phyloP scores from a whole-genome alignment of 2,888 invertebrate genomes.

The Drosophila lutescens region DNA sequence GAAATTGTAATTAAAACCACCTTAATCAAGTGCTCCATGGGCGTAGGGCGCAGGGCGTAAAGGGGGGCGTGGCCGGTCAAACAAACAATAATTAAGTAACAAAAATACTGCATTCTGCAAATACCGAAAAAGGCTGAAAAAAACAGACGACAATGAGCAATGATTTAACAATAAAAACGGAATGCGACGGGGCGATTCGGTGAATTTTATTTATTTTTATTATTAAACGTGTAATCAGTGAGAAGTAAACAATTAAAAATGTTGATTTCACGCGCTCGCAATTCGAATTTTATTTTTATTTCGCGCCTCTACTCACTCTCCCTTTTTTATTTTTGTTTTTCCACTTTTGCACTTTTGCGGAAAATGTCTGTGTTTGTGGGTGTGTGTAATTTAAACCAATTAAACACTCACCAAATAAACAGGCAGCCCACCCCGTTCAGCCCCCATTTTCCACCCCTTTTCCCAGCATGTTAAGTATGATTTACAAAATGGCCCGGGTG shows the following conservation, averaged over 20 bases:
- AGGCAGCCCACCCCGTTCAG: conserved; percentile 27
- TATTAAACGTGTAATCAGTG: conserved; percentile 65
- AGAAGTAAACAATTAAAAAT: conserved; percentile 60
- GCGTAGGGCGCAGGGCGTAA: not conserved
- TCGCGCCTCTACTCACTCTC: not conserved
- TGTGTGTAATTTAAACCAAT: conserved; percentile 68
- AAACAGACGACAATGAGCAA: conserved; percentile 32
- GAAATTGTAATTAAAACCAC: conserved; percentile 54
- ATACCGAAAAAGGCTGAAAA: not conserved
- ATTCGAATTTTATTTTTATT: conserved; percentile 32
- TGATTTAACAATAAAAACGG: conserved; percentile 49
- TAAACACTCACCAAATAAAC: conserved; percentile 62
- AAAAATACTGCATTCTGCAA: conserved; percentile 34
- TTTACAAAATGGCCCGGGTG: conserved; percentile 47
- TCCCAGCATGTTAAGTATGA: conserved; percentile 34
- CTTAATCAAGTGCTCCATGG: conserved; percentile 53
- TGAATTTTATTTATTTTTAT: conserved; percentile 56
- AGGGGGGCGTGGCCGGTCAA: conserved; percentile 29
- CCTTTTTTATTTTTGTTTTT: no score
- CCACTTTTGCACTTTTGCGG: conserved; percentile 5
- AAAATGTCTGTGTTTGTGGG: conserved; percentile 11
- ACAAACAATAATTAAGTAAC: conserved; percentile 58
- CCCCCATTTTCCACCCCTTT: not conserved
- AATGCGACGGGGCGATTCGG: conserved; percentile 11
- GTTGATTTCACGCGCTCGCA: conserved; percentile 43